Evolutionary conservation across 2,113 vertebrate genomes (phyloP), one percentile per base, ranked within the genome.

Genomic region (Psephotus haematonotus): DNA sequence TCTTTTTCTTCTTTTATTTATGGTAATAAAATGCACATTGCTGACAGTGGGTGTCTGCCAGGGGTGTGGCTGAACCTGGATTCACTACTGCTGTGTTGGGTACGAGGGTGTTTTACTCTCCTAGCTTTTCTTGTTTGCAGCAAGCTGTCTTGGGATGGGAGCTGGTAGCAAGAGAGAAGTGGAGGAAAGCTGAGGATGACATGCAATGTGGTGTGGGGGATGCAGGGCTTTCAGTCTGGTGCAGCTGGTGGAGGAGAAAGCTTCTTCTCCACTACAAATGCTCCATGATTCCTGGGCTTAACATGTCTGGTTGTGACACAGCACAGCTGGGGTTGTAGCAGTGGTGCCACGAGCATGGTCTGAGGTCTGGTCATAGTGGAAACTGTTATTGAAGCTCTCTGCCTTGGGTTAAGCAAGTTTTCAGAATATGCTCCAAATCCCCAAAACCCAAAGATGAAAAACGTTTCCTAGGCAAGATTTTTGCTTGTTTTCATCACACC

Each of bases 301-400:
- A 44, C 18, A 33, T 17, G 0, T 59, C 33, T 86, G n/a, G 9
- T 15, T 90, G 86, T 86, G 88, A 86, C 52, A 75, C 33, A 52
- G 47, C 3, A 1, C 47, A 83, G 23, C 31, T 3, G 1, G 43
- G 67, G 14, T 29, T 53, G 85, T 29, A 84, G 31, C 44, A 47
- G 65, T 11, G 6, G 37, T 68, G 22, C 71, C 74, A 43, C 0
- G 3, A 49, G 41, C 39, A 17, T 44, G 33, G 52, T 92, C 62
- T 95, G 91, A 88, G 72, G 55, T 83, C 59, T 68, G 41, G 37
- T 50, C 76, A 47, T 1, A 6, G 29, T 63, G 35, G 29, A 59
- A 88, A 67, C 29, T 69, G 92, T 80, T 92, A 89, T 27, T 78
- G 70, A 94, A 81, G 23, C 15, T 82, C 53, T 86, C 77, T 96